Evolutionary conservation across 2,888 invertebrate genomes (phyloP).

Genomic region (Zhuqinia jingwanae): DNA sequence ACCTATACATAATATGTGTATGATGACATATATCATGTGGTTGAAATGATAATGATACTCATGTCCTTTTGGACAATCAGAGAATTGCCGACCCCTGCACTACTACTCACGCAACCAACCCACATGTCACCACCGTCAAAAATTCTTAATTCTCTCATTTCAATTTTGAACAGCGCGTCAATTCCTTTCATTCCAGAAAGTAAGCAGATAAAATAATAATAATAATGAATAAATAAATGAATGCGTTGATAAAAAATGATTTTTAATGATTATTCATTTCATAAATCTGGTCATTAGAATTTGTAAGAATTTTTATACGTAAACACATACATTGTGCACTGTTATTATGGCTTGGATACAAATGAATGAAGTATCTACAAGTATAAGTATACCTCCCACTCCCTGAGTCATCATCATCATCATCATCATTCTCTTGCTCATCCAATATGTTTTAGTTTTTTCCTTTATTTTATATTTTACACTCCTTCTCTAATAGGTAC

Average conservation of each 20-base stretch:
- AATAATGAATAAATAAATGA: too few relatives aligned
- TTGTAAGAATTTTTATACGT: not conserved
- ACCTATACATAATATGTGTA: too few relatives aligned
- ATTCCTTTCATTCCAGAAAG: conserved; percentile 25
- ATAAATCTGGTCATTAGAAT: not conserved
- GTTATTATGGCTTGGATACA: not conserved
- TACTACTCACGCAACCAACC: not conserved
- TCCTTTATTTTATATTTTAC: too few relatives aligned
- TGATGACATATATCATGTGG: too few relatives aligned
- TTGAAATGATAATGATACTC: too few relatives aligned
- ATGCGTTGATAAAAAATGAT: not conserved
- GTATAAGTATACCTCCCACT: not conserved
- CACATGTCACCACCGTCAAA: not conserved
- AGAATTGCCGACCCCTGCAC: not conserved
- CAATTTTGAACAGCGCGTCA: conserved; percentile 8
- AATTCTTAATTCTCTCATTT: conserved; percentile 1
- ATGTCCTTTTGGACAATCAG: not conserved
- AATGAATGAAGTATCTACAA: not conserved
- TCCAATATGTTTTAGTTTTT: not conserved
- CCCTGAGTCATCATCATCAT: conserved; percentile 14
- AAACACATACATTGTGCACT: too few relatives aligned
- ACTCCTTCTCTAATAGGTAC: too few relatives aligned
- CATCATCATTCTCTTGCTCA: not conserved
- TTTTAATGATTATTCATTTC: conserved; percentile 15
- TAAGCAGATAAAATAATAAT: too few relatives aligned